Evolutionary conservation across 2,797 vertebrate species (phyloP), one percentile per base, ranked within the genome.

Genomic region (Morus bassanus): DNA sequence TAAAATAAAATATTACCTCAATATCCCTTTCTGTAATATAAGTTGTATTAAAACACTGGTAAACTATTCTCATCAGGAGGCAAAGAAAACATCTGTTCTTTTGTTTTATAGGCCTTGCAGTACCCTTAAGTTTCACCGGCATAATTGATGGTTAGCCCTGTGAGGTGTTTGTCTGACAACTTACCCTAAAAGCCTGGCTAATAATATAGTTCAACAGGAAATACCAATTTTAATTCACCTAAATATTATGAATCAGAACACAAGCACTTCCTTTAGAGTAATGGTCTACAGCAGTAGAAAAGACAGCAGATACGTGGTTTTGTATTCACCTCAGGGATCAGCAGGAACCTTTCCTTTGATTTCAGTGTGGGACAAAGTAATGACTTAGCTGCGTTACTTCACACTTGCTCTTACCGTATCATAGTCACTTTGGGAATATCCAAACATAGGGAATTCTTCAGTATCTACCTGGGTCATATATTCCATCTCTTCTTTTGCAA

Each of bases 391-490:
- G 11, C 0, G 0, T 6, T 53, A 43, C 28, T 61, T 57, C 50
- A 63, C 6, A 23, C 21, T 56, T 81, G 59, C 24, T 43, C 97
- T 98, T 98, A 99, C 99, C 63, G 96, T 98, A 91, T 99, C 99
- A 72, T 99, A 99, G 96, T 99, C 99, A 64, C 99, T 99, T 88
- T 98, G 97, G 28, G 99, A 99, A 95, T 99, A 98, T 96, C 99
- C 99, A 60, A 99, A 99, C 14, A 96, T 91, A 48, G 99, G 99
- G 95, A 99, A 99, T 61, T 98, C 98, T 41, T 99, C 99, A 6
- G 89, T 90, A 25, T 99, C 98, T 27, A 98, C 98, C 60, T 98
- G 98, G 35, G 97, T 98, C 90, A 96, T 89, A 19, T 98, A 98
- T 91, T 99, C 99, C 96, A 98, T 96, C 95, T 99, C 99, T 96